Base-by-base conservation (phyloP, 2,888 invertebrate genomes). In the Odiellus spinosus region DNA sequence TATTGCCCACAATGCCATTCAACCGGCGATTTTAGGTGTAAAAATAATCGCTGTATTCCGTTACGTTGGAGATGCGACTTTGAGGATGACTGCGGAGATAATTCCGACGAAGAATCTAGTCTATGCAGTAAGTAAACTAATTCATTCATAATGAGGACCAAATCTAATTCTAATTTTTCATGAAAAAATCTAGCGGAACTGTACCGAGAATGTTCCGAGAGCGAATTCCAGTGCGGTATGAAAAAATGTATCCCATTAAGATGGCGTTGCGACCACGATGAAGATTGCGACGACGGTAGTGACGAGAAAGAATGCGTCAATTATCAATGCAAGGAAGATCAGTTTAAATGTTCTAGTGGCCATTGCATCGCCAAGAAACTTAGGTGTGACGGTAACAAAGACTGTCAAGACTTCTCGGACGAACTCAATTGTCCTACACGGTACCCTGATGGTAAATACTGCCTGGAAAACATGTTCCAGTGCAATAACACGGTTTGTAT, bases 41-140 rank as follows among this genome's bases (percentile, higher is more conserved):
- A 76, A 51, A 93, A 93, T 64, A 85, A 85, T 58, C 74, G 84
- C 46, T 88, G 88, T 63, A 79, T 88, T 58, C 85, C 85, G 14
- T 41, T 57, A 58, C 82, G 88, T 61, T 93, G 91, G 91, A 75
- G 81, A 57, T 96, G 95, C 63, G 95, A 96, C 63, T 91, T 88
- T 65, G 87, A 93, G 21, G 88, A 93, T 60, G 95, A 96, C 63
- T 96, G 96, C 60, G 71, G 88, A 0, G 96, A 96, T 64, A 83
- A 84, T 39, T 82, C 83, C 45, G 96, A 98, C 63, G 90, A 91
- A 65, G 69, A 76, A 1, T 82, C 84, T 56, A 69, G 76, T 0
- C 70, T 83, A 32, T 95, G 93, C 65, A 56, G 56, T 56, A 47
- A 45, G 53, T 55, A 26, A 8, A 6, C 19, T 12, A 15, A n/a